Evolutionary conservation across 2,113 vertebrate genomes (phyloP).

Genomic region (Neotoma lepida): DNA sequence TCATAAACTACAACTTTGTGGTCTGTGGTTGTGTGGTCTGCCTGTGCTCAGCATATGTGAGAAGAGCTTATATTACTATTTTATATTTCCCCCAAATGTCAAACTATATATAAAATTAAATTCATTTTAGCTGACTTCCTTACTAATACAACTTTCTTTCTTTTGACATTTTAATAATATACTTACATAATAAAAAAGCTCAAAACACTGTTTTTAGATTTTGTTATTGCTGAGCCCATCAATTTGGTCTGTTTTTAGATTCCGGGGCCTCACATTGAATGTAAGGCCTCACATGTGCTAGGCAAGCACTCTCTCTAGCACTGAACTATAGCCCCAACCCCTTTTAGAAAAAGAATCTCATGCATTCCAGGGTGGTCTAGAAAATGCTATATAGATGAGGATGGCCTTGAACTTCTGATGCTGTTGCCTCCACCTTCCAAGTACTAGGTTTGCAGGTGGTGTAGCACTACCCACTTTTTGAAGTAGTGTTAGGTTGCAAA

Average conservation of each 20-base stretch:
- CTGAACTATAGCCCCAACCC: neutral
- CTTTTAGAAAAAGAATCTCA: neutral
- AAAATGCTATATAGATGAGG: neutral
- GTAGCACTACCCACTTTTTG: neutral
- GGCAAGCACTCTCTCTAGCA: neutral
- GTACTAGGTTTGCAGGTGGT: neutral
- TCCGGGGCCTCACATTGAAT: neutral
- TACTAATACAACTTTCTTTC: slow-evolving; percentile 46
- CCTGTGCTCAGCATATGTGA: slow-evolving; percentile 46
- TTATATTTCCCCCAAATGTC: slow-evolving; percentile 58
- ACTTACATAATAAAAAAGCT: slow-evolving; percentile 26
- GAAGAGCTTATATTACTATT: slow-evolving; percentile 47
- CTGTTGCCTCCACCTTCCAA: neutral
- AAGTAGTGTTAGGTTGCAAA: neutral
- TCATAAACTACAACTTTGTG: slow-evolving; percentile 58
- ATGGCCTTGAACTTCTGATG: neutral
- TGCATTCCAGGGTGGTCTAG: neutral
- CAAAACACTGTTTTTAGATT: slow-evolving; percentile 54
- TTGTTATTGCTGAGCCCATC: slow-evolving; percentile 51
- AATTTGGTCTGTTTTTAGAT: neutral
- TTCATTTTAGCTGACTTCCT: slow-evolving; percentile 35
- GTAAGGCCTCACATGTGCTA: neutral
- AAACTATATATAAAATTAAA: slow-evolving; percentile 63
- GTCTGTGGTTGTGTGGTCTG: slow-evolving; percentile 38
- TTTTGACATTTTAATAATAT: slow-evolving; percentile 57